Percentiles rank a stretch among this genome's conserved stretches.
These are phyloP conservation scores for Heliconius hortense DNA, from an alignment of 2,888 invertebrate genomes.

Conservation along the genomic window DNA sequence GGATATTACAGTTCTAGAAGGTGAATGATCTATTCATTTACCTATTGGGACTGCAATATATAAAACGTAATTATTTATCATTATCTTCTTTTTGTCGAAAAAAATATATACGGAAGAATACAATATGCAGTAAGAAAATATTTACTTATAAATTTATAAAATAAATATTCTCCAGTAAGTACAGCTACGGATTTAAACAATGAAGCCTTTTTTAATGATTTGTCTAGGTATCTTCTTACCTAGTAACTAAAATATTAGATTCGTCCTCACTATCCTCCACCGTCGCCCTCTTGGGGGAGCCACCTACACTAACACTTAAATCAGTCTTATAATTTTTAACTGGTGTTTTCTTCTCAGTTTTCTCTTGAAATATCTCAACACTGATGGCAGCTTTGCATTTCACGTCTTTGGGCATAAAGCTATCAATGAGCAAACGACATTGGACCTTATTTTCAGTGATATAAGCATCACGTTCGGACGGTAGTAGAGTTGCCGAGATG, in stretches of 20 bases:
- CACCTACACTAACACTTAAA: conserved; percentile 66
- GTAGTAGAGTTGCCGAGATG: conserved; percentile 77
- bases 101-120: too few species aligned
- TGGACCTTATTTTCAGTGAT: conserved; percentile 73
- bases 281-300: conserved; percentile 64
- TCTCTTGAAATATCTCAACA: conserved; percentile 79
- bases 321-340: conserved; percentile 77
- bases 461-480: conserved; percentile 78
- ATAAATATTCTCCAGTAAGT: too few species aligned
- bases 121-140: too few species aligned
- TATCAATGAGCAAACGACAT: conserved; percentile 66
- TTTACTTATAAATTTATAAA: too few species aligned
- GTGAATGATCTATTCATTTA: too few species aligned
- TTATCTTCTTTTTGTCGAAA: too few species aligned
- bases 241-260: conserved; percentile 61
- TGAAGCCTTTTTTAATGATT: background rate
- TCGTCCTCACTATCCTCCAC: conserved; percentile 56
- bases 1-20: too few species aligned
- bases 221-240: conserved; percentile 59
- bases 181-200: too few species aligned
- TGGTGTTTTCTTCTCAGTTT: conserved; percentile 60
- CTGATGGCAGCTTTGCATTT: conserved; percentile 84
- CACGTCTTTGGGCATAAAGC: conserved; percentile 84
- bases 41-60: too few species aligned
- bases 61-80: too few species aligned